Evolutionary conservation across 92 coral and sea anemone genomes (phyloP), one percentile per base, ranked within the genome.

Genomic region (Parazoanthus atlanticus): DNA sequence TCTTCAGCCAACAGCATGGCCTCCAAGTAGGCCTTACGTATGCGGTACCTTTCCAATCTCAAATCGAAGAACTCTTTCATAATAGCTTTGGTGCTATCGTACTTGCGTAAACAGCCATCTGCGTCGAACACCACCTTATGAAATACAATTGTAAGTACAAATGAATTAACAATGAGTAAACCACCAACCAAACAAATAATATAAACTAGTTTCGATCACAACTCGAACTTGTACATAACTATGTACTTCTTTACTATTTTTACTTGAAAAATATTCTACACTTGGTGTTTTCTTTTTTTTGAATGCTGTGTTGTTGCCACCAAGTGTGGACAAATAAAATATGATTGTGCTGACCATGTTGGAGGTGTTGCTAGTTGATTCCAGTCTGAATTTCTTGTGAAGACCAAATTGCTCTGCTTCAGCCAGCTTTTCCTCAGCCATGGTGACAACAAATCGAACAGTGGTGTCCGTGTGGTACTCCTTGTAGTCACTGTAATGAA

Each of bases 1-100:
- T 98, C 95, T 89, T 97, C 98, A 10, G 99, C 99, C 2, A 89
- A 56, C 61, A 97, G 88, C 97, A 97, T 97, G 8, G 98, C 98
- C 64, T 97, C 99, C 54, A 97, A 86, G 86, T 91, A 95, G 19
- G 95, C 96, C 72, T 97, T 97, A 26, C 99, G 97, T 43, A 94
- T 94, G 58, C 83, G 82, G 74, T 97, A 97, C 49, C 91, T 85
- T n/a, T 94, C 93, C 86, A 97, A 79, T 54, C 99, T 95, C 80
- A 97, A 90, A 38, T 81, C 89, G 65, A 90, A 97, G 89, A 94
- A 97, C 66, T 94, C 97, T 72, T 91, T 90, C 76, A 95, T 72
- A 38, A 97, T 95, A 16, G 86, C 94, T 0, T 74, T 78, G 21
- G 94, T 90, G 26, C 88, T 93, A 29, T 94, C 97, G n/a, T 93